Conservation (phyloP, 2,888 invertebrate species). For the Macropis europaea region DNA sequence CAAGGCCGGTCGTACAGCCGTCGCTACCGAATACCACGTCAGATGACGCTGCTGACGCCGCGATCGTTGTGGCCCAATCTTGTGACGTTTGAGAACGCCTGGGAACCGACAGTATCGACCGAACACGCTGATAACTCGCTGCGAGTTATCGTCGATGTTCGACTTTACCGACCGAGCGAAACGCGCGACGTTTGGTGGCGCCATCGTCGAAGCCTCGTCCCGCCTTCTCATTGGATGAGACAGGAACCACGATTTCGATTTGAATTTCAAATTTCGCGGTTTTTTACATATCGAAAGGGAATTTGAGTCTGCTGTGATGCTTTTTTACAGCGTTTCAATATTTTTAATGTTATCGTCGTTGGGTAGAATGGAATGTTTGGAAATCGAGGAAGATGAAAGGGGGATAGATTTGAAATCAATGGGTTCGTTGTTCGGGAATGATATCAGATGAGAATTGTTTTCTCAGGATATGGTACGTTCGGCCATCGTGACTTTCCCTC, state of each 20-base stretch:
- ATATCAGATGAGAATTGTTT: background rate
- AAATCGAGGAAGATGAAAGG: background rate
- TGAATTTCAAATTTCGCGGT: background rate
- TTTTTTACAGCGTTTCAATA: too few species aligned
- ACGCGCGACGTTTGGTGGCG: background rate
- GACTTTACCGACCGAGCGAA: conserved; percentile 60
- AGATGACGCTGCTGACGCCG: conserved; percentile 46
- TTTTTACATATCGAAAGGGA: background rate
- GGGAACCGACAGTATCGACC: conserved; percentile 63
- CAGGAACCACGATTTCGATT: too few species aligned
- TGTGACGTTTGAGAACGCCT: conserved; percentile 10
- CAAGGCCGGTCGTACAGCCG: conserved; percentile 72
- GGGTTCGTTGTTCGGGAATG: too few species aligned
- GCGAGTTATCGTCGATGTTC: conserved; percentile 46
- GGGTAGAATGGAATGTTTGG: background rate
- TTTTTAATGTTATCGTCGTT: background rate
- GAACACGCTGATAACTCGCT: conserved; percentile 21
- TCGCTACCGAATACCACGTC: conserved; percentile 49
- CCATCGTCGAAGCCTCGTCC: background rate
- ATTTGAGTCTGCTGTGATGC: too few species aligned
- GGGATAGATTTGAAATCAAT: too few species aligned
- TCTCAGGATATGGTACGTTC: conserved; percentile 10
- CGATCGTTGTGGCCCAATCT: conserved; percentile 19
- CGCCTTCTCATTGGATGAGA: background rate
- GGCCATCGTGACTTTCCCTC: conserved; percentile 25